Evolutionary conservation across 2,797 vertebrate species (phyloP).

Genomic region (Salarias fasciatus): DNA sequence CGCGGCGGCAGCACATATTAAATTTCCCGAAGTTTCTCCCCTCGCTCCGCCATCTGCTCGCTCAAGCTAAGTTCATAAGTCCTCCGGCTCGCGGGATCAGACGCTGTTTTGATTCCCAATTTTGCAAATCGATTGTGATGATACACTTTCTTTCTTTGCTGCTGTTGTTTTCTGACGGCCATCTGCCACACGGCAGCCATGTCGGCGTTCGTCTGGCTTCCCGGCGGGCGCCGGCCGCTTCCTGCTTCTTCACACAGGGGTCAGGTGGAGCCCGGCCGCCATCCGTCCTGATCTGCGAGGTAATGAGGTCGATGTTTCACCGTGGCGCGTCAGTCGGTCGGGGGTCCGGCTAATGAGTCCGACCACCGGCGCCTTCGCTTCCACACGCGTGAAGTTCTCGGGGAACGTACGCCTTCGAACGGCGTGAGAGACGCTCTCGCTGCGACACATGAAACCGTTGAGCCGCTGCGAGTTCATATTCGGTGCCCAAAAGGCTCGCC

Average conservation of each 20-base stretch:
- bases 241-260: slow-evolving; percentile 35
- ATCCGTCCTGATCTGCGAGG: slow-evolving; percentile 58
- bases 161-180: slow-evolving; percentile 22
- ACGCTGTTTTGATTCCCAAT: slow-evolving; percentile 43
- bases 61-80: slow-evolving; percentile 46
- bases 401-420: slow-evolving; percentile 46
- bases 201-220: slow-evolving; percentile 49
- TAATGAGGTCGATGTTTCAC: slow-evolving; percentile 69
- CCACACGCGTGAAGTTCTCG: slow-evolving; percentile 51
- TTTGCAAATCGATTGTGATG: slow-evolving; percentile 45
- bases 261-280: slow-evolving; percentile 48
- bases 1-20: not conserved
- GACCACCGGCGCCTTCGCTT: slow-evolving; percentile 45
- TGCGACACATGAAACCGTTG: slow-evolving; percentile 58
- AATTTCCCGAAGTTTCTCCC: slow-evolving; percentile 35
- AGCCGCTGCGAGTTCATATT: slow-evolving; percentile 52
- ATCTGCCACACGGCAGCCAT: slow-evolving; percentile 46
- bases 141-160: slow-evolving; percentile 6
- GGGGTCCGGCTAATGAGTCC: slow-evolving; percentile 70
- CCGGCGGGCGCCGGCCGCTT: slow-evolving; percentile 12
- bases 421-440: slow-evolving; percentile 47
- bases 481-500: slow-evolving; percentile 42
- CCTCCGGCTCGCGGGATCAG: slow-evolving; percentile 46
- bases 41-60: slow-evolving; percentile 53
- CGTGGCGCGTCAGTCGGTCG: slow-evolving; percentile 51